These are phyloP conservation scores for Xanthia icteritia DNA, from an alignment of 2,888 invertebrate species.

Conservation along the genomic window DNA sequence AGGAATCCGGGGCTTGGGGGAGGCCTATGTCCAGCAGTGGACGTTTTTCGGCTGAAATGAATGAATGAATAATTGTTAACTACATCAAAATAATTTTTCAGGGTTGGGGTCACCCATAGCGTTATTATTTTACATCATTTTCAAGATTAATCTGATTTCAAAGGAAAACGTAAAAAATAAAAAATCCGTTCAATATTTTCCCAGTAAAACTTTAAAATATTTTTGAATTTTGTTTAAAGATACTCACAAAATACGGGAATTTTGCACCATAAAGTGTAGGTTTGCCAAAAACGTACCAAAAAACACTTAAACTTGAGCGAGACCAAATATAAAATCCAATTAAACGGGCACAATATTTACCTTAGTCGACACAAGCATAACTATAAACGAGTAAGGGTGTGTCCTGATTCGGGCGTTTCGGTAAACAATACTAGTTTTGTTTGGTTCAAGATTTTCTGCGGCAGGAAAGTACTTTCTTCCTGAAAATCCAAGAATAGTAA, in stretches of 20 bases:
- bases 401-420: slow-evolving; percentile 9
- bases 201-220: background rate
- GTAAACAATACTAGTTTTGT: background rate
- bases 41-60: too few relatives aligned
- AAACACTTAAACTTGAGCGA: slow-evolving; percentile 63
- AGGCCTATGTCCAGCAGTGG: too few relatives aligned
- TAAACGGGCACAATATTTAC: slow-evolving; percentile 76
- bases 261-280: slow-evolving; percentile 3
- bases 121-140: background rate
- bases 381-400: slow-evolving; percentile 60
- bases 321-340: slow-evolving; percentile 76
- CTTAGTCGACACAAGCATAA: slow-evolving; percentile 61
- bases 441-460: background rate
- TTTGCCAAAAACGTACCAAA: slow-evolving; percentile 56
- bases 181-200: background rate
- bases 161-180: too few relatives aligned
- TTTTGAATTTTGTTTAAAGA: slow-evolving; percentile 19
- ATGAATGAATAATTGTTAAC: too few relatives aligned
- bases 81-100: too few relatives aligned
- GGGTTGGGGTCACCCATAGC: too few relatives aligned
- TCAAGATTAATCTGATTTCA: background rate
- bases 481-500: background rate
- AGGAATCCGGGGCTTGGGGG: too few relatives aligned
- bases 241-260: background rate
- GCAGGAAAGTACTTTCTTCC: too few relatives aligned